Conservation (phyloP, 1,140 invertebrate genomes). For the Ctenoplectra terminalis region DNA sequence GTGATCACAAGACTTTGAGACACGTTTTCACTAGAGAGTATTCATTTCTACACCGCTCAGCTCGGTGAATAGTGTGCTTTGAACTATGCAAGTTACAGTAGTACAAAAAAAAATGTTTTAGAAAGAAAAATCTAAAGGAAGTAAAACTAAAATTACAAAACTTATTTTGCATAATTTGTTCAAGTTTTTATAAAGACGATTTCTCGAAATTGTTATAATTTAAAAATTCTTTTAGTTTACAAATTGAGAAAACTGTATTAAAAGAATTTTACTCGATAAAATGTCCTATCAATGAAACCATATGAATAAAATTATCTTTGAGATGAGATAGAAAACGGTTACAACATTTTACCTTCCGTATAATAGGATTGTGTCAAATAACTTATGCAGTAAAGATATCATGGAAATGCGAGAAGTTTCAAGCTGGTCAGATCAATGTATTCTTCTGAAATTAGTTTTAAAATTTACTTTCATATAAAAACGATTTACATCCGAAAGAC, state of each 20-base stretch:
- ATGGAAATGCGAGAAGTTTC: neutral
- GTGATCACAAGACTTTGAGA: neutral
- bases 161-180: no score
- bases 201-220: no score
- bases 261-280: neutral
- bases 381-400: neutral
- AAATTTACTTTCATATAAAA: neutral
- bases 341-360: neutral
- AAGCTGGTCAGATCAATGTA: neutral
- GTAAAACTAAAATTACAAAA: neutral
- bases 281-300: no score
- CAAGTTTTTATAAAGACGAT: no score
- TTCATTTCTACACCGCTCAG: neutral
- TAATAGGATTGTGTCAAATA: neutral
- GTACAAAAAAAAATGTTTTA: neutral
- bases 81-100: neutral
- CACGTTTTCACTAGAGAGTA: neutral
- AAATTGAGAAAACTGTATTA: no score
- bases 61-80: neutral
- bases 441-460: neutral
- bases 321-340: neutral
- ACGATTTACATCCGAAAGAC: neutral
- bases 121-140: neutral
- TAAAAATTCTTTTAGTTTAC: no score
- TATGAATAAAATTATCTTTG: neutral